These are phyloP conservation scores for Esox niger DNA, from an alignment of 2,113 vertebrate species.

Conservation along the genomic window DNA sequence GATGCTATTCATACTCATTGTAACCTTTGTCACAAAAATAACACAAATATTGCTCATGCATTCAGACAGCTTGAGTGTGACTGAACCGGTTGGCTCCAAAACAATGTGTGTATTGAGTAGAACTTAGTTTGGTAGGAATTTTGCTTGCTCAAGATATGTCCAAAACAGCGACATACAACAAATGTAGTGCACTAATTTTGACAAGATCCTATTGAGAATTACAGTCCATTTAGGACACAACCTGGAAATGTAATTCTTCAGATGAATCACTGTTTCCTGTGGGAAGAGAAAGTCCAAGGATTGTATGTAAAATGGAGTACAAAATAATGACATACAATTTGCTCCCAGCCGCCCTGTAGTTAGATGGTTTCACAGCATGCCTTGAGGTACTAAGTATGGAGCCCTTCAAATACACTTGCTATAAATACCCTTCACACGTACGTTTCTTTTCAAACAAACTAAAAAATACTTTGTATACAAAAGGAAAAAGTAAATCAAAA, in stretches of 20 bases:
- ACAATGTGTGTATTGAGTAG: neutral
- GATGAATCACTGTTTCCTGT: slow-evolving; percentile 1
- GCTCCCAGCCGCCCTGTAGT: slow-evolving; percentile 64
- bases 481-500: neutral
- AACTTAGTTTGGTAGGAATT: no score
- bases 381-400: slow-evolving; percentile 52
- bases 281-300: slow-evolving; percentile 66
- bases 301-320: slow-evolving; percentile 57
- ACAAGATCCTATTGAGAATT: no score
- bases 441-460: neutral
- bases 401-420: slow-evolving; percentile 62
- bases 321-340: slow-evolving; percentile 72
- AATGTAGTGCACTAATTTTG: no score
- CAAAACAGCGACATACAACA: no score
- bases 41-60: neutral
- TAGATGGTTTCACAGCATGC: slow-evolving; percentile 66
- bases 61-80: neutral
- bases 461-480: neutral
- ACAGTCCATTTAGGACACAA: no score
- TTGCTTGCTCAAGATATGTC: no score
- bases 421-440: slow-evolving; percentile 61
- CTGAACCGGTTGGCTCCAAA: neutral
- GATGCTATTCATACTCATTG: neutral
- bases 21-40: neutral
- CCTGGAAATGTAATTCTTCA: neutral